Evolutionary conservation across 1,140 invertebrate genomes (phyloP).

Genomic region (Stenopsyche tienmushanensis): DNA sequence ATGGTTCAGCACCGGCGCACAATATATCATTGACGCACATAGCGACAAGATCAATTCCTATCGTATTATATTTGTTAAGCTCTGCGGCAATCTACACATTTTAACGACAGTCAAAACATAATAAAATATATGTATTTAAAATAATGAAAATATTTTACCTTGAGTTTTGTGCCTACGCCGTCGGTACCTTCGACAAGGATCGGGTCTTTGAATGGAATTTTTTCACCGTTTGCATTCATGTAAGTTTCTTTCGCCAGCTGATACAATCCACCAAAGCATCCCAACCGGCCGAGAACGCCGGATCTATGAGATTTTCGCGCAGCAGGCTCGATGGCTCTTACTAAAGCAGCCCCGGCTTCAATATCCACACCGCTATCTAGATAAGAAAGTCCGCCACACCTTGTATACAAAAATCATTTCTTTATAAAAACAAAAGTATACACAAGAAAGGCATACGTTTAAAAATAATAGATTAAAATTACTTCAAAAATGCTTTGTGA

Average conservation of each 20-base stretch:
- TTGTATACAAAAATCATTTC: slow-evolving; percentile 34
- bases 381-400: slow-evolving; percentile 73
- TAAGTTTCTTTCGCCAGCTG: slow-evolving; percentile 62
- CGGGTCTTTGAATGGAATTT: slow-evolving; percentile 69
- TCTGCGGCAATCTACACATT: slow-evolving; percentile 74
- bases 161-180: slow-evolving; percentile 92
- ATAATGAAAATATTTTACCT: slow-evolving; percentile 56
- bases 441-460: too few species aligned
- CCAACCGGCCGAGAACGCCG: slow-evolving; percentile 80
- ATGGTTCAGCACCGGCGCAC: slow-evolving; percentile 89
- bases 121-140: neutral
- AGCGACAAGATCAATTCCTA: slow-evolving; percentile 95
- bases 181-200: slow-evolving; percentile 92
- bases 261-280: slow-evolving; percentile 93
- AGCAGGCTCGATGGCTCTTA: slow-evolving; percentile 79
- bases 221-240: slow-evolving; percentile 28
- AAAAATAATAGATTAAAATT: slow-evolving; percentile 30
- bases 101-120: neutral
- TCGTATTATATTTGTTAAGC: slow-evolving; percentile 74
- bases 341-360: slow-evolving; percentile 81
- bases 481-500: slow-evolving; percentile 81
- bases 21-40: slow-evolving; percentile 98
- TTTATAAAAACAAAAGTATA: too few species aligned
- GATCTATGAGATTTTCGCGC: slow-evolving; percentile 66
- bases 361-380: slow-evolving; percentile 93